A percentile compares a stretch with the other conserved stretches of the same genome.
Conservation (phyloP, 2,113 vertebrate genomes). For the Bathybates hornii region DNA sequence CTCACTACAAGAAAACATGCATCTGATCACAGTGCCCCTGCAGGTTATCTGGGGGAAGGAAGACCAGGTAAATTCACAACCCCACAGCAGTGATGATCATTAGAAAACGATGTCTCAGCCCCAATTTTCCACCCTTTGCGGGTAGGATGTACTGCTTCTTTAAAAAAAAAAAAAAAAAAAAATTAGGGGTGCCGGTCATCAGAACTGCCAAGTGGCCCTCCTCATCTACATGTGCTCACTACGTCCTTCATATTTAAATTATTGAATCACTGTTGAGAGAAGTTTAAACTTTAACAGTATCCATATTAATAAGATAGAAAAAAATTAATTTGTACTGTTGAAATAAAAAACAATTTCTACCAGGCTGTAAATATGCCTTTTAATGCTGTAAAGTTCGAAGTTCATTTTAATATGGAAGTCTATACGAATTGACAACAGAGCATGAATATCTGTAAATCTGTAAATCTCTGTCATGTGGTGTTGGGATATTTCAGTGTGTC, state of each 20-base stretch:
- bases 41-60: slow-evolving; percentile 94
- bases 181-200: not conserved
- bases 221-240: not conserved
- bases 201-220: not conserved
- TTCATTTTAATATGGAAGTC: not conserved
- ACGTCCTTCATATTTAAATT: not conserved
- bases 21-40: slow-evolving; percentile 79
- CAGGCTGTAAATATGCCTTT: not conserved
- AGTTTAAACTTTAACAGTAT: not conserved
- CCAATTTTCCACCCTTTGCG: accelerated
- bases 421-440: not conserved
- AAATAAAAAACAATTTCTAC: not conserved
- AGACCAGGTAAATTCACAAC: slow-evolving; percentile 78
- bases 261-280: not conserved
- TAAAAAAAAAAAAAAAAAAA: accelerated
- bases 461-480: not conserved
- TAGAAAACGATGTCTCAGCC: not conserved
- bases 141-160: not conserved
- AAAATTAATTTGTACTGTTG: not conserved
- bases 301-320: not conserved
- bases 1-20: slow-evolving; percentile 81
- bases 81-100: not conserved
- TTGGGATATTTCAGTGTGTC: not conserved
- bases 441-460: not conserved
- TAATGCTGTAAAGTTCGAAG: not conserved